These are phyloP conservation scores for Tipula helvola DNA, from an alignment of 2,888 invertebrate species.

Conservation along the genomic window DNA sequence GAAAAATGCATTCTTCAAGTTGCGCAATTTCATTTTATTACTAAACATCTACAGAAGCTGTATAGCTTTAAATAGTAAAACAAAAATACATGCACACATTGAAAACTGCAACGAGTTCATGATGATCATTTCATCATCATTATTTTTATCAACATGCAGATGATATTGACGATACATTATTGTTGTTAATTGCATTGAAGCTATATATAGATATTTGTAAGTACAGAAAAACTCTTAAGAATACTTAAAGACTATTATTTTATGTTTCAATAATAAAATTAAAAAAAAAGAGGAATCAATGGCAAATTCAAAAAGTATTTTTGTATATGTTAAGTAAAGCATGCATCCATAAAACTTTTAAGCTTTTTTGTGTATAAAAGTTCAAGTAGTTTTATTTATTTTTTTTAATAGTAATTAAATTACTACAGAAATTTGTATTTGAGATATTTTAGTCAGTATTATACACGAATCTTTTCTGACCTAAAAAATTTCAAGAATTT, in stretches of 20 bases:
- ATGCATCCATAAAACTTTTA: not conserved
- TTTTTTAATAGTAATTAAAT: not conserved
- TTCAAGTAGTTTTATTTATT: not conserved
- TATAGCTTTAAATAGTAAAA: no score
- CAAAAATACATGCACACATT: no score
- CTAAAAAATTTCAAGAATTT: not conserved
- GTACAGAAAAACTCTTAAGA: not conserved
- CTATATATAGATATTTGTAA: no score
- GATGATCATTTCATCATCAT: no score
- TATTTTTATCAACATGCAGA: no score
- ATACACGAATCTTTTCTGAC: not conserved
- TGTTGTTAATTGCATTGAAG: not conserved
- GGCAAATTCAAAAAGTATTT: not conserved
- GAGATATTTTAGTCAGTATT: not conserved
- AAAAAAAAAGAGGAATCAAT: not conserved
- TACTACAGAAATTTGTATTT: not conserved
- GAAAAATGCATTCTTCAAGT: no score
- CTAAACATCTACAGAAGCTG: no score
- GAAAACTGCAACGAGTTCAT: no score
- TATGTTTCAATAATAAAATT: not conserved
- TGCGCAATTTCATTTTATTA: no score
- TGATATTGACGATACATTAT: no score
- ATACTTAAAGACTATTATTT: not conserved
- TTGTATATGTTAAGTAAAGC: not conserved
- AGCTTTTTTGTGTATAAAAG: not conserved